Evolutionary conservation across 2,888 invertebrate species (phyloP).

Genomic region (Microchrysa polita): DNA sequence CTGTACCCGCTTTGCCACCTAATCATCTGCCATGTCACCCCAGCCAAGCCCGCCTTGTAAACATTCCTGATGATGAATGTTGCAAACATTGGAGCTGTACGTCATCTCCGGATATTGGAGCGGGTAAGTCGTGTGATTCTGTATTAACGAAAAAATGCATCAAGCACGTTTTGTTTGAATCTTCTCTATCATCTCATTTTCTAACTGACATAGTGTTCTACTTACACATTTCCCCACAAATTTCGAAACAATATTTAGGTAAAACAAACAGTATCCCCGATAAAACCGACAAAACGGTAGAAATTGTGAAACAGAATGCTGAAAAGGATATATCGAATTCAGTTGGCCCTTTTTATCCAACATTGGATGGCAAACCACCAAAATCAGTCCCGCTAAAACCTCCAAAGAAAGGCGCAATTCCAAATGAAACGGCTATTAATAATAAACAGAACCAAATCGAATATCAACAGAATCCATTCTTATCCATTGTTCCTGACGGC

Average conservation of each 20-base stretch:
- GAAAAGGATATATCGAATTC: conserved; percentile 55
- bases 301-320: background rate
- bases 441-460: conserved; percentile 58
- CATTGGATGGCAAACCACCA: conserved; percentile 60
- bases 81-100: conserved; percentile 82
- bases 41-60: conserved; percentile 71
- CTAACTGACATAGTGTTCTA: conserved; percentile 30
- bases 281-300: background rate
- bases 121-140: conserved; percentile 49
- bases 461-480: conserved; percentile 57
- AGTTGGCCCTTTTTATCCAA: conserved; percentile 61
- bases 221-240: conserved; percentile 33
- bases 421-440: conserved; percentile 45
- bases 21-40: conserved; percentile 77
- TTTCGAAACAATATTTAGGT: conserved; percentile 26
- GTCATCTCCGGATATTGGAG: conserved; percentile 58
- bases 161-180: conserved; percentile 28
- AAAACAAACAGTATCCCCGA: conserved; percentile 20
- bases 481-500: conserved; percentile 51
- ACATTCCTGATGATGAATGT: conserved; percentile 81
- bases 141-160: background rate
- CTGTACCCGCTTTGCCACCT: conserved; percentile 80
- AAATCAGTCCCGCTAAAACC: conserved; percentile 47
- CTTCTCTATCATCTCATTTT: conserved; percentile 13
- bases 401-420: conserved; percentile 52